phyloP scores from a whole-genome alignment of 2,113 vertebrate species.

The Heteronetta atricapilla region DNA sequence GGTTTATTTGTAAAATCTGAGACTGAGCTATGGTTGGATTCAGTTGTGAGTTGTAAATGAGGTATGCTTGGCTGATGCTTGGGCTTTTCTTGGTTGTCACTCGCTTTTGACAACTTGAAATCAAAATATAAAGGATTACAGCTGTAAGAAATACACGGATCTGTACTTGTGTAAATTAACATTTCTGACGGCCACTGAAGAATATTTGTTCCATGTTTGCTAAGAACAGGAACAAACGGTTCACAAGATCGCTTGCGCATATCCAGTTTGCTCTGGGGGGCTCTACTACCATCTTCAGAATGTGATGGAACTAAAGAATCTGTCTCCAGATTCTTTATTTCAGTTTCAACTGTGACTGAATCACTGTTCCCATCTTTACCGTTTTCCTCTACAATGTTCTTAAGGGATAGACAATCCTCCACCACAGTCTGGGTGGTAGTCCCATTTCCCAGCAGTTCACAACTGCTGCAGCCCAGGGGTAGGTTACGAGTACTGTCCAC shows the following conservation, averaged over 20 bases:
- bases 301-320: background rate
- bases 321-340: conserved; percentile 13
- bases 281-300: background rate
- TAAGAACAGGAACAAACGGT: conserved; percentile 85
- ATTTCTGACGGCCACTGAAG: conserved; percentile 92
- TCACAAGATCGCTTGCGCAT: conserved; percentile 62
- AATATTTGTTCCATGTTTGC: conserved; percentile 81
- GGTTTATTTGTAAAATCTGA: background rate
- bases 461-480: background rate
- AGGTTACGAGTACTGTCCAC: background rate
- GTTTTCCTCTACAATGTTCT: background rate
- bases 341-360: background rate
- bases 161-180: conserved; percentile 82
- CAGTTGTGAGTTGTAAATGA: conserved; percentile 54
- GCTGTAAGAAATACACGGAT: conserved; percentile 86
- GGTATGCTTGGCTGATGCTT: conserved; percentile 49
- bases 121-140: conserved; percentile 92
- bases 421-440: background rate
- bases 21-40: background rate
- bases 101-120: conserved; percentile 80
- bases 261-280: background rate
- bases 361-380: background rate
- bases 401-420: conserved; percentile 2
- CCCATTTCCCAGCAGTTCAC: background rate
- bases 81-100: conserved; percentile 56